A percentile compares a stretch with the other conserved stretches of the same genome.
Conservation (phyloP, 2,113 vertebrate genomes). For the Stegostoma tigrinum region DNA sequence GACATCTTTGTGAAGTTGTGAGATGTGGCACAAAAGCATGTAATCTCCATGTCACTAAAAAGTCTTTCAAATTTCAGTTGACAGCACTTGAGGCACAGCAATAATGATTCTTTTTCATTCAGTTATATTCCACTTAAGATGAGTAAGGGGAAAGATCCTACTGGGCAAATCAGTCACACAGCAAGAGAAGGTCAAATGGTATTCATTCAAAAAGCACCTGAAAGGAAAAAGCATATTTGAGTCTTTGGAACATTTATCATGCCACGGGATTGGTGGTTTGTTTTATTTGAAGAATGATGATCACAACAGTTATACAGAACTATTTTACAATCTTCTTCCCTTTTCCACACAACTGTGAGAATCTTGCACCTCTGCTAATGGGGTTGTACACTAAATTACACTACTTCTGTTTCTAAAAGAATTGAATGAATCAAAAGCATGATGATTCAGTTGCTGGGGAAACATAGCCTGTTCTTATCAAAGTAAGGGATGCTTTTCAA, state of each 20-base stretch:
- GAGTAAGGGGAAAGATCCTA: background rate
- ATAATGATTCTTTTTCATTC: constrained; percentile 25
- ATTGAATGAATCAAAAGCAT: background rate
- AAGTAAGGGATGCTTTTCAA: background rate
- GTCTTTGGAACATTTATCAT: background rate
- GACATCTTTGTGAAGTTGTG: constrained; percentile 30
- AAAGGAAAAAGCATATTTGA: background rate
- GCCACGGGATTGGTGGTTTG: background rate
- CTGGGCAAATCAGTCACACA: constrained; percentile 10
- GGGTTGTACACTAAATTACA: background rate
- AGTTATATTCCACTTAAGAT: background rate
- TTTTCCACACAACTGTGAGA: background rate
- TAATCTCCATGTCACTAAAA: constrained; percentile 28
- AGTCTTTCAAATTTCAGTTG: constrained; percentile 30
- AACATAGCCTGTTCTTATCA: background rate
- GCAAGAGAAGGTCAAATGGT: constrained; percentile 11
- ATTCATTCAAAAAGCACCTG: background rate
- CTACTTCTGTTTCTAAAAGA: background rate
- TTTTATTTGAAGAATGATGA: background rate
- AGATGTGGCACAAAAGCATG: constrained; percentile 6
- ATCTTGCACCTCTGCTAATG: background rate
- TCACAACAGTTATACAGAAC: background rate
- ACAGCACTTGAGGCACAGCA: constrained; percentile 12
- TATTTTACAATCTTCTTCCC: background rate
- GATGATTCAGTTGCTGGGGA: background rate